Percentiles rank a stretch among this genome's conserved stretches.
phyloP scores from a whole-genome alignment of 2,888 invertebrate species.

The Pheosia gnoma region DNA sequence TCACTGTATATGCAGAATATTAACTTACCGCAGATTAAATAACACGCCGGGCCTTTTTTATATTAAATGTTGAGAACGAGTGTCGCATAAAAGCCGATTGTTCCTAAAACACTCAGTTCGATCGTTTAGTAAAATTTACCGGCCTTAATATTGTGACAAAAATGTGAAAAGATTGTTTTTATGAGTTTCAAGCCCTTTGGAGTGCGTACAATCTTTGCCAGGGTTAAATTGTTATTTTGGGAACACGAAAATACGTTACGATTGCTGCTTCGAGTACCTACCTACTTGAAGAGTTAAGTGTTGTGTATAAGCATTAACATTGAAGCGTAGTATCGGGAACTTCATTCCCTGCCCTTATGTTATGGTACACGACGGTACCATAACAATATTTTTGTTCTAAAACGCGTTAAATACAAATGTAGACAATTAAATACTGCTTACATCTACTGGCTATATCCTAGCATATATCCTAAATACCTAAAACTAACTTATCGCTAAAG shows the following conservation, averaged over 20 bases:
- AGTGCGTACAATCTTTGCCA: neutral
- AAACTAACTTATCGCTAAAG: too few relatives aligned
- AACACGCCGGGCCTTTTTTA: slow-evolving; percentile 30
- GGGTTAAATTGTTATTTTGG: slow-evolving; percentile 4
- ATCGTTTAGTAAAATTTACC: slow-evolving; percentile 3
- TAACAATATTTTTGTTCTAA: too few relatives aligned
- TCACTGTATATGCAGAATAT: slow-evolving; percentile 42
- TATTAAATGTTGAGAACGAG: slow-evolving; percentile 10
- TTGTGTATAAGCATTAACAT: too few relatives aligned
- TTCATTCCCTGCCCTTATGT: too few relatives aligned
- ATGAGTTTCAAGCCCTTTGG: neutral
- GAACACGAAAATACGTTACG: neutral
- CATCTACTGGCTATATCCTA: too few relatives aligned
- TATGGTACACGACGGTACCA: too few relatives aligned
- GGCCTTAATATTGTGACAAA: slow-evolving; percentile 1
- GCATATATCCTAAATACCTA: too few relatives aligned
- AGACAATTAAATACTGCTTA: too few relatives aligned
- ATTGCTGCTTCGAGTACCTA: neutral
- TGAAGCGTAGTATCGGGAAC: too few relatives aligned
- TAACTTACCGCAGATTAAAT: slow-evolving; percentile 46
- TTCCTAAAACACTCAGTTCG: neutral
- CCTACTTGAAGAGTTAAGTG: neutral
- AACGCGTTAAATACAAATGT: too few relatives aligned
- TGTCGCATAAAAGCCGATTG: slow-evolving; percentile 2
- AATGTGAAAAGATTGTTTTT: slow-evolving; percentile 1